Percentiles rank a stretch among this genome's conserved stretches.
These are phyloP conservation scores for Coracias cyanogaster DNA, from an alignment of 2,797 vertebrate species.

Conservation along the genomic window DNA sequence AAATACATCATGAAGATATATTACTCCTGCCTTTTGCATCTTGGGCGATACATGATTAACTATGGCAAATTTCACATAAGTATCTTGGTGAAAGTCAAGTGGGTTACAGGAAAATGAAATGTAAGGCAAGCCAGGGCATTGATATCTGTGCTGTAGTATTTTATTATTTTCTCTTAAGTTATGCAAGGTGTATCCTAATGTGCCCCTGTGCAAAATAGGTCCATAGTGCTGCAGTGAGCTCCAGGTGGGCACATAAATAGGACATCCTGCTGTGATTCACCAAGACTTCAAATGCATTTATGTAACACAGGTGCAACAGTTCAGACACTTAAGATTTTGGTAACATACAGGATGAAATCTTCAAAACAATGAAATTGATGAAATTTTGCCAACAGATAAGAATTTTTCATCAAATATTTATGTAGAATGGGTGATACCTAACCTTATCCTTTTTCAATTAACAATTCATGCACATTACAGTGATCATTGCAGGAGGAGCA, in stretches of 20 bases:
- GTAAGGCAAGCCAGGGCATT: background rate
- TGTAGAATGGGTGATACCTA: background rate
- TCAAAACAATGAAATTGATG: background rate
- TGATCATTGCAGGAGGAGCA: background rate
- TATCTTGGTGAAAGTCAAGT: background rate
- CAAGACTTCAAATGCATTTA: background rate
- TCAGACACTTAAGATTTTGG: background rate
- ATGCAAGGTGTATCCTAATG: background rate
- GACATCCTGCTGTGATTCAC: background rate
- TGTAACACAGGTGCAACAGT: background rate
- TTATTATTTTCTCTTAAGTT: background rate
- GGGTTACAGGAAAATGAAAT: background rate
- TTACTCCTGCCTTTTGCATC: background rate
- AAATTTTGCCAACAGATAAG: background rate
- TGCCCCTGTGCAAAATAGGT: background rate
- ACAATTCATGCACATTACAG: background rate
- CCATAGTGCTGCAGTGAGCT: background rate
- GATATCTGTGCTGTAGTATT: background rate
- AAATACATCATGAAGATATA: rapidly evolving
- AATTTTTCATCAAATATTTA: background rate
- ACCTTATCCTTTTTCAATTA: background rate
- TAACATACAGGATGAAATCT: background rate
- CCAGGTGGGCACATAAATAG: background rate
- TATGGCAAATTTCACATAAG: background rate
- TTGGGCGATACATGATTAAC: background rate